These are phyloP conservation scores for Hydrozoanthus gracilis DNA, from an alignment of 92 coral and sea anemone genomes.

Conservation along the genomic window DNA sequence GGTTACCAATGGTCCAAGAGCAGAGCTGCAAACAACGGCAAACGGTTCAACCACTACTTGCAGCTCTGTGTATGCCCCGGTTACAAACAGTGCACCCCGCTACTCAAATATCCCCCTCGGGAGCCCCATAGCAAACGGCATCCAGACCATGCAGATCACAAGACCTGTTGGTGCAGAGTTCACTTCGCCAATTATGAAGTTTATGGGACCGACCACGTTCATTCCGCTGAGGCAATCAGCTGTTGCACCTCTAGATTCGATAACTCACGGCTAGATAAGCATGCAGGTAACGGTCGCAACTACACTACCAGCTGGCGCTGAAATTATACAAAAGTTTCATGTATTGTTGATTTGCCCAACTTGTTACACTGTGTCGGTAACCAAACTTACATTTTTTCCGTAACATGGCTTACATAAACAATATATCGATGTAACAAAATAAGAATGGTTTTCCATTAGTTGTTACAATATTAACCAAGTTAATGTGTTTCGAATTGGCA, in stretches of 20 bases:
- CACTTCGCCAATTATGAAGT: slow-evolving; percentile 93
- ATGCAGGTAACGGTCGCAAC: neutral
- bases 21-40: slow-evolving; percentile 70
- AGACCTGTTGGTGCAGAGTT: slow-evolving; percentile 95
- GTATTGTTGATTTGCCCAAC: neutral
- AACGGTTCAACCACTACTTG: slow-evolving; percentile 82
- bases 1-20: slow-evolving; percentile 85
- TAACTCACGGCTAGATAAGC: slow-evolving; percentile 73
- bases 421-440: too few relatives aligned
- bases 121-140: slow-evolving; percentile 84
- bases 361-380: neutral
- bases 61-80: slow-evolving; percentile 93
- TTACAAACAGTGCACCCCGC: slow-evolving; percentile 83
- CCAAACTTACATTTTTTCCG: neutral
- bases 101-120: slow-evolving; percentile 86
- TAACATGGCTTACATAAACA: too few relatives aligned
- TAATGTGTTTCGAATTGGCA: too few relatives aligned
- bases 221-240: slow-evolving; percentile 92
- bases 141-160: slow-evolving; percentile 94
- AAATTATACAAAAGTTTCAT: too few relatives aligned
- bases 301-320: neutral
- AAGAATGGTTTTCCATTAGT: too few relatives aligned
- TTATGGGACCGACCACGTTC: slow-evolving; percentile 94
- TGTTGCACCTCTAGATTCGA: slow-evolving; percentile 79
- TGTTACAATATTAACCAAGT: too few relatives aligned